Base-by-base conservation (phyloP, 2,888 invertebrate species). In the Xanthorhoe spadicearia region DNA sequence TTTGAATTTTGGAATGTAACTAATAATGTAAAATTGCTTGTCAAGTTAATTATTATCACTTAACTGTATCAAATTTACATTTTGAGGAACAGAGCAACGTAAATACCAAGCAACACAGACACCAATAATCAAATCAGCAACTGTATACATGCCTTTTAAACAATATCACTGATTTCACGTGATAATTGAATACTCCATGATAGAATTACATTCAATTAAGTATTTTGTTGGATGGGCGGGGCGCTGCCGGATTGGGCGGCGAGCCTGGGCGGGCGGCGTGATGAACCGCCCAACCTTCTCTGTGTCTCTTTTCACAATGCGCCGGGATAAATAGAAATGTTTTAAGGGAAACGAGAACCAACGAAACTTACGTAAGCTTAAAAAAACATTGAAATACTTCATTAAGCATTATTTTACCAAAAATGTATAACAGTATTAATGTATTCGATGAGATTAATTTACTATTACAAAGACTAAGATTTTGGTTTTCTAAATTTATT, bases 181-280 rank as follows among this genome's bases (percentile, higher is more conserved):
- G 73, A 76, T 90, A 91, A 92, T 90, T 89, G 84, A 90, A 91
- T 91, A 84, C 80, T 79, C 74, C 46, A 80, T 87, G 85, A 90
- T 90, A 90, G 83, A 87, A 90, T 92, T 90, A 91, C 81, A 79
- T 78, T 84, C 88, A 89, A 90, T 91, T 90, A 91, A 54, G 35
- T 59, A 59, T 86, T 80, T 78, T 68, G 73, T 79, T 77, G 70
- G 83, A 84, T 84, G 83, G 90, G 91, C 89, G 89, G 88, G 79
- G 79, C 82, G 75, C 48, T 69, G 60, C 72, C 72, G 73, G 80
- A 78, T 82, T 86, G 86, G 90, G 90, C 90, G 89, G 89, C 73
- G 72, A 63, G 82, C 70, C 59, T 74, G 80, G 85, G 83, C 85
- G 89, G 90, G 85, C 82, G 84, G 84, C 66, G 67, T 49, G 62